Percentiles rank a stretch among this genome's conserved stretches.
Conservation (phyloP, 2,888 invertebrate genomes). For the Polyommatus icarus region DNA sequence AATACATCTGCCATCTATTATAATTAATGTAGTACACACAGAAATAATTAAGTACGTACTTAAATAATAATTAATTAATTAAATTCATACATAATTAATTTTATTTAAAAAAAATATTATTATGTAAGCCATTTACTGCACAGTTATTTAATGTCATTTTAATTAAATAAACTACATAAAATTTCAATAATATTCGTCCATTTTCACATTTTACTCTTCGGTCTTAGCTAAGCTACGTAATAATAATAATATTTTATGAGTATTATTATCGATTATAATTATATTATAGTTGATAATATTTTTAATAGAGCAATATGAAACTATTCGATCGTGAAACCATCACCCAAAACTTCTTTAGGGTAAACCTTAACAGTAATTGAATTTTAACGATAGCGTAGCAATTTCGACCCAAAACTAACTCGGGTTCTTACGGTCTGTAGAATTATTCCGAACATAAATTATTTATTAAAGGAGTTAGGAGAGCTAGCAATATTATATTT, state of each 20-base stretch:
- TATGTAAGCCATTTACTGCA: not conserved
- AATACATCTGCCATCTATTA: no score
- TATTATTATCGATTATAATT: no score
- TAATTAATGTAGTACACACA: not conserved
- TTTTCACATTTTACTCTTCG: no score
- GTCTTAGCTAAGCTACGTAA: no score
- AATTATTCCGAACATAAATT: not conserved
- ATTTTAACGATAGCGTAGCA: not conserved
- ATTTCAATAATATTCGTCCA: no score
- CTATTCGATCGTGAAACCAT: not conserved
- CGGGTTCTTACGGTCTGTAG: not conserved
- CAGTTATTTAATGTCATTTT: not conserved
- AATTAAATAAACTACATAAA: not conserved
- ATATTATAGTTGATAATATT: no score
- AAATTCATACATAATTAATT: not conserved
- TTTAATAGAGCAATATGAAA: not conserved
- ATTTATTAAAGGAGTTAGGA: not conserved
- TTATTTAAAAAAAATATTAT: not conserved
- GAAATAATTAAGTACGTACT: not conserved
- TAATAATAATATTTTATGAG: no score
- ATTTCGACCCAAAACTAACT: not conserved
- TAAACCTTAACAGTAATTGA: not conserved
- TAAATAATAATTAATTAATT: not conserved
- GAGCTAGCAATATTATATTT: not conserved
- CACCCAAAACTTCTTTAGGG: not conserved